These are phyloP conservation scores for Monochamus alternatus DNA, from an alignment of 2,888 invertebrate species.

Conservation along the genomic window DNA sequence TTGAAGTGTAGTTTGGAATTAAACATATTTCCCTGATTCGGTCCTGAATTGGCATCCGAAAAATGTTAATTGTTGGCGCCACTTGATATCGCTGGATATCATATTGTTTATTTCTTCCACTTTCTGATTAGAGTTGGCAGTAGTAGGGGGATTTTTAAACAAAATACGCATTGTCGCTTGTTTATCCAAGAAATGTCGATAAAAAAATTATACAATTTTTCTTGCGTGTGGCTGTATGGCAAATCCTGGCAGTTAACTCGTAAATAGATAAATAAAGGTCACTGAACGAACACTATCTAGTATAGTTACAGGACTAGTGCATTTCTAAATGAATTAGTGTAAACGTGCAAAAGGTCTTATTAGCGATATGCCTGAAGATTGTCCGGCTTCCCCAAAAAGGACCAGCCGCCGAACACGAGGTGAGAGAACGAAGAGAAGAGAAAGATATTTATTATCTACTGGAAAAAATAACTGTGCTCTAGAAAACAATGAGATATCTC, in stretches of 20 bases:
- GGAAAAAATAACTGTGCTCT: slow-evolving; percentile 45
- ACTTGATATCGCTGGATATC: background rate
- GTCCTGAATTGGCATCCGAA: background rate
- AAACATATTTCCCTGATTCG: background rate
- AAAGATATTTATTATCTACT: slow-evolving; percentile 61
- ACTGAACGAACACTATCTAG: slow-evolving; percentile 28
- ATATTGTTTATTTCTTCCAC: background rate
- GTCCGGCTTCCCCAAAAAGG: slow-evolving; percentile 52
- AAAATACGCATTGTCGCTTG: slow-evolving; percentile 10
- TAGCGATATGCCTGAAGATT: slow-evolving; percentile 60
- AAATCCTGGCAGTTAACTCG: background rate
- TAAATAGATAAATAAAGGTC: slow-evolving; percentile 27
- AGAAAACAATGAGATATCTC: slow-evolving; percentile 43
- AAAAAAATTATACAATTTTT: background rate
- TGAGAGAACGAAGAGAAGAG: slow-evolving; percentile 65
- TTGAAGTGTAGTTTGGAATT: background rate
- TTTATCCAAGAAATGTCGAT: background rate
- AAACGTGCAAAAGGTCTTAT: slow-evolving; percentile 1
- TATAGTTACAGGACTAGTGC: background rate
- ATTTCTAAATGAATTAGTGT: slow-evolving; percentile 8
- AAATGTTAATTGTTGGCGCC: background rate
- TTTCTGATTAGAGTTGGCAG: background rate
- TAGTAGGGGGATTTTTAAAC: background rate
- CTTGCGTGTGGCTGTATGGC: background rate
- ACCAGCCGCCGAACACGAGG: slow-evolving; percentile 63